Evolutionary conservation across 2,797 vertebrate genomes (phyloP).

Genomic region (Cyclura pinguis): DNA sequence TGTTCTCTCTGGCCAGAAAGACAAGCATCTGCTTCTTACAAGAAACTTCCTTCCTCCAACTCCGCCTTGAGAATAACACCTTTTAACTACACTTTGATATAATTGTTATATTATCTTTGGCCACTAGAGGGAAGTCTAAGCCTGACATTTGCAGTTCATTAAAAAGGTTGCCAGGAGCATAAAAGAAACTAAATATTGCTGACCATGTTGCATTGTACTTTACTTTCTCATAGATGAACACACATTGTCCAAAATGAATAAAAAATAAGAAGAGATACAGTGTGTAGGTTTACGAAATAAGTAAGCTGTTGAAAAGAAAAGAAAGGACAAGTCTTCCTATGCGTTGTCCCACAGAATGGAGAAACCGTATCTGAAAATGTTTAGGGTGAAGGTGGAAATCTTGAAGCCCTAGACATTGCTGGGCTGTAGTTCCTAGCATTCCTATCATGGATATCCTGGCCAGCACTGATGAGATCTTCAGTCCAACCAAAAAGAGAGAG

Average conservation of each 20-base stretch:
- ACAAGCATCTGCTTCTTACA: not conserved
- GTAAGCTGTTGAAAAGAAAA: not conserved
- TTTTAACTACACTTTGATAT: not conserved
- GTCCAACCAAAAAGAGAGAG: too few species aligned
- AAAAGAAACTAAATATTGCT: too few species aligned
- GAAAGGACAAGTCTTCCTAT: not conserved
- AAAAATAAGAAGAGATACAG: not conserved
- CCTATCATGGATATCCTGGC: too few species aligned
- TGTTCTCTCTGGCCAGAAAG: not conserved
- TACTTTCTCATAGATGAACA: not conserved
- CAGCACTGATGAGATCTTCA: too few species aligned
- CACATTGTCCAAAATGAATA: not conserved
- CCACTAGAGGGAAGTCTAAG: constrained; percentile 31
- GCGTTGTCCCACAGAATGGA: not conserved
- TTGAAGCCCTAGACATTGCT: too few species aligned
- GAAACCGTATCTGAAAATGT: not conserved
- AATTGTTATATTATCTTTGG: not conserved
- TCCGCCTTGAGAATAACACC: too few species aligned
- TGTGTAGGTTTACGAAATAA: not conserved
- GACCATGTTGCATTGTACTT: not conserved
- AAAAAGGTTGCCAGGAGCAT: not conserved
- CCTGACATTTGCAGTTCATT: not conserved
- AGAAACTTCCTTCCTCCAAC: too few species aligned
- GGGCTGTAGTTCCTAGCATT: too few species aligned
- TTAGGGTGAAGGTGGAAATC: too few species aligned